These are phyloP conservation scores for Carcinoscorpius rotundicauda DNA, from an alignment of 1,140 invertebrate species.

Conservation along the genomic window DNA sequence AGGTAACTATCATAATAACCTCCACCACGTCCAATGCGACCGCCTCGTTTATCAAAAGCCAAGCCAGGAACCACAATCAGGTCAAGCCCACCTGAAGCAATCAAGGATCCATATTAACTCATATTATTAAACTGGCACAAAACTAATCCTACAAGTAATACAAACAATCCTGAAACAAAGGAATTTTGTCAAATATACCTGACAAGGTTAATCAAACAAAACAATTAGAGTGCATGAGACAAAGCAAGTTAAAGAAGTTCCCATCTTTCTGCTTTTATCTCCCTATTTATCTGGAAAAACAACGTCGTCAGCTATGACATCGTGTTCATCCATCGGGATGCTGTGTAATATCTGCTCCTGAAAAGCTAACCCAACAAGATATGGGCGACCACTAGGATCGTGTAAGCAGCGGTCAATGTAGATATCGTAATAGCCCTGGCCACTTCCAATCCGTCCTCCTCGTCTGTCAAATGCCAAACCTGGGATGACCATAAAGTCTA, in stretches of 20 bases:
- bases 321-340: slow-evolving; percentile 54
- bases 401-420: slow-evolving; percentile 45
- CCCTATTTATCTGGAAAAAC: slow-evolving; percentile 25
- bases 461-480: slow-evolving; percentile 67
- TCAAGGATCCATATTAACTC: no score
- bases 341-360: slow-evolving; percentile 62
- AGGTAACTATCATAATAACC: slow-evolving; percentile 73
- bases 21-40: slow-evolving; percentile 71
- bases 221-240: no score
- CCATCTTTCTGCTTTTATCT: no score
- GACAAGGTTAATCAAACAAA: no score
- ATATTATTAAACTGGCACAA: no score
- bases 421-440: slow-evolving; percentile 72
- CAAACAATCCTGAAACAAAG: no score
- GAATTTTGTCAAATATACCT: no score
- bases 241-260: no score
- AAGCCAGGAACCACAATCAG: slow-evolving; percentile 77
- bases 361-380: slow-evolving; percentile 61
- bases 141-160: no score
- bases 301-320: slow-evolving; percentile 55
- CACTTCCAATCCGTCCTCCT: slow-evolving; percentile 70
- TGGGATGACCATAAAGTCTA: slow-evolving; percentile 78
- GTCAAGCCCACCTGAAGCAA: slow-evolving; percentile 54
- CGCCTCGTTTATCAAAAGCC: slow-evolving; percentile 62
- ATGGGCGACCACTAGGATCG: slow-evolving; percentile 34